A percentile compares a stretch with the other conserved stretches of the same genome.
Conservation (phyloP, 2,113 vertebrate species). For the Oxyura jamaicensis region DNA sequence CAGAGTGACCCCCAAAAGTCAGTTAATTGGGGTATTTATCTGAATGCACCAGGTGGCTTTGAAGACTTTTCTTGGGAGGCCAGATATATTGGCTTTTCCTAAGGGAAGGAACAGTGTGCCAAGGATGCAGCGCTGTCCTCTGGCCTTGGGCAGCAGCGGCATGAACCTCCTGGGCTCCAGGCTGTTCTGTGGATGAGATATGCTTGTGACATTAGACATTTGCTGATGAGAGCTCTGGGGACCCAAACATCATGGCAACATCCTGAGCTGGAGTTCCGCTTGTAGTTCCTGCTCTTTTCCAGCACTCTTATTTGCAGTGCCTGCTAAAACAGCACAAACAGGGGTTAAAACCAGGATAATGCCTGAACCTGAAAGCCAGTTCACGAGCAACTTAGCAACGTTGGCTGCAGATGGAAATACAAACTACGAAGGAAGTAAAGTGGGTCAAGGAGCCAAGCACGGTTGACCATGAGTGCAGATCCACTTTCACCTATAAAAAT, state of each 20-base stretch:
- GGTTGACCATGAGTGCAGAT: background rate
- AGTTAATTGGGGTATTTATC: background rate
- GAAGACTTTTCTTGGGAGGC: background rate
- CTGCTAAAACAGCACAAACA: background rate
- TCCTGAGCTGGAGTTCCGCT: fast-evolving
- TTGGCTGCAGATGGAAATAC: background rate
- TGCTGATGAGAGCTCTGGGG: background rate
- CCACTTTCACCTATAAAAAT: background rate
- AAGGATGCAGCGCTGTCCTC: background rate
- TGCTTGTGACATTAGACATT: background rate
- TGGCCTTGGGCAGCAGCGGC: background rate
- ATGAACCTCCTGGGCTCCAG: no score
- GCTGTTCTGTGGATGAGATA: background rate
- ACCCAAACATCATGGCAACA: background rate
- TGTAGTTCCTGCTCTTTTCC: background rate
- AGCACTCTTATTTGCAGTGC: background rate
- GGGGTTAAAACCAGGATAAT: background rate
- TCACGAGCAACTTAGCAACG: background rate
- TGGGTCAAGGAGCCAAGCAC: background rate
- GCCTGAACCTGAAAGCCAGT: background rate
- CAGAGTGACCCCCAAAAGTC: background rate
- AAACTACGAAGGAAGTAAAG: background rate
- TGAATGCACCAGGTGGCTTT: background rate
- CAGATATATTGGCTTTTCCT: background rate
- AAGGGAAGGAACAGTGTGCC: background rate